Conservation (phyloP, 2,797 vertebrate species). For the Sebastiscus albofasciatus region DNA sequence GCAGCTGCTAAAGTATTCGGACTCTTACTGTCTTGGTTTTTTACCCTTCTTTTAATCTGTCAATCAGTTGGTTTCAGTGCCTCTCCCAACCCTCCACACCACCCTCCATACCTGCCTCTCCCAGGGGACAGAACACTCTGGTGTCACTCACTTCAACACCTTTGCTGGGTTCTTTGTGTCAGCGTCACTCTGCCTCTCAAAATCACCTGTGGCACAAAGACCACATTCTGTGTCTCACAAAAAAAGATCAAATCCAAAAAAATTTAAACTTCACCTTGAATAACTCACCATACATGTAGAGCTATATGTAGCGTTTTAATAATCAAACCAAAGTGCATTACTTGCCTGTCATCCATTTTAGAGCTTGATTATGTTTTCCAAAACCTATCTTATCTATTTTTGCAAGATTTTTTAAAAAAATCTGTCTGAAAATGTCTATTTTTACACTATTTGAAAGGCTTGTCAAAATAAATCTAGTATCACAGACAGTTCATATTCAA, state of each 20-base stretch:
- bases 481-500: not conserved
- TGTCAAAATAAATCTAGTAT: not conserved
- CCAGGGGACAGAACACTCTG: slow-evolving; percentile 37
- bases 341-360: not conserved
- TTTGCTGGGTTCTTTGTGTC: slow-evolving; percentile 25
- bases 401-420: not conserved
- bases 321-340: not conserved
- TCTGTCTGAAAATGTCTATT: not conserved
- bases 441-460: not conserved
- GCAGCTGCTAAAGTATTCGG: slow-evolving; percentile 36
- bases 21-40: slow-evolving; percentile 32
- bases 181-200: slow-evolving; percentile 31
- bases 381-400: not conserved
- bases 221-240: slow-evolving; percentile 55
- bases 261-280: slow-evolving; percentile 3
- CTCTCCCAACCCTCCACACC: not conserved
- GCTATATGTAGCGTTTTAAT: not conserved
- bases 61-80: slow-evolving; percentile 26
- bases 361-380: not conserved
- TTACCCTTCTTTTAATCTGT: slow-evolving; percentile 44
- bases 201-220: slow-evolving; percentile 48
- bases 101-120: slow-evolving; percentile 33
- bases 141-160: slow-evolving; percentile 59
- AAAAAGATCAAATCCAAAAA: slow-evolving; percentile 10
- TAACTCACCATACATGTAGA: not conserved